Evolutionary conservation across 2,888 invertebrate species (phyloP).

Genomic region (Pheosia gnoma): DNA sequence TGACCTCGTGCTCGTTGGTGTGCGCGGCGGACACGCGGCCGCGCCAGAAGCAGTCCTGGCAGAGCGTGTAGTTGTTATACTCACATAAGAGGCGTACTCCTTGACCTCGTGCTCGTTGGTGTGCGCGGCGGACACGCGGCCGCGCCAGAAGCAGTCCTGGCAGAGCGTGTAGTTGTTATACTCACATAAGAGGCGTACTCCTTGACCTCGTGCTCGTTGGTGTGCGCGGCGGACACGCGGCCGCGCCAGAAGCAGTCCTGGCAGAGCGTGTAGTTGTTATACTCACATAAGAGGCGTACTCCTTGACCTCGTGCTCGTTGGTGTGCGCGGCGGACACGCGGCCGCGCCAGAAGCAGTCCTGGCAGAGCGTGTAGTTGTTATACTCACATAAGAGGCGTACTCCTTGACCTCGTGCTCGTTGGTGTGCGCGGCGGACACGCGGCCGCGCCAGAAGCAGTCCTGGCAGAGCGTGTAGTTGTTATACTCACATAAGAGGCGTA

Average conservation of each 20-base stretch:
- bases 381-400: conserved; percentile 86
- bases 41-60: conserved; percentile 99
- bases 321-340: conserved; percentile 94
- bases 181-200: conserved; percentile 98
- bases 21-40: conserved; percentile 95
- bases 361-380: conserved; percentile 89
- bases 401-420: conserved; percentile 98
- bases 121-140: conserved; percentile 94
- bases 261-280: conserved; percentile 94
- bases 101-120: conserved; percentile 97
- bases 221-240: conserved; percentile 94
- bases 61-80: conserved; percentile 87
- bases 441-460: conserved; percentile 98
- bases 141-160: conserved; percentile 99
- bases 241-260: conserved; percentile 99
- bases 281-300: conserved; percentile 95
- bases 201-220: conserved; percentile 98
- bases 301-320: conserved; percentile 97
- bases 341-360: conserved; percentile 99
- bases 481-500: conserved; percentile 86
- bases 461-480: conserved; percentile 90
- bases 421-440: conserved; percentile 93
- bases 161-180: conserved; percentile 87
- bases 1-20: conserved; percentile 96
- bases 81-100: conserved; percentile 94